A percentile compares a stretch with the other conserved stretches of the same genome.
Evolutionary conservation across 2,888 invertebrate species (phyloP).

Genomic region (Bellardia bayeri): DNA sequence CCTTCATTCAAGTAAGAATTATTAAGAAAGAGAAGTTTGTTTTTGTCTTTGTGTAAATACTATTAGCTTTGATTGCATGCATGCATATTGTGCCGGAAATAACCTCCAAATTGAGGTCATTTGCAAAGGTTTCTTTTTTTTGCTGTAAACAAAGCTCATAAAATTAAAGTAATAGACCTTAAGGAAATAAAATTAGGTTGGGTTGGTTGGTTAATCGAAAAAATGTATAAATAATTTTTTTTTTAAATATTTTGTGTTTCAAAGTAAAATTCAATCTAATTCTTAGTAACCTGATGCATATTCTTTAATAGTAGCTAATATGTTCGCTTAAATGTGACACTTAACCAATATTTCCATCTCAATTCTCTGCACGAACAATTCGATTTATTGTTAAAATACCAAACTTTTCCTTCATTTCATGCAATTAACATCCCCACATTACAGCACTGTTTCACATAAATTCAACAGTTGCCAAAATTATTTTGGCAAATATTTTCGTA

Average conservation of each 20-base stretch:
- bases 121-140: not conserved
- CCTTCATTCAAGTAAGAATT: constrained; percentile 44
- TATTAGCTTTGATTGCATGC: constrained; percentile 54
- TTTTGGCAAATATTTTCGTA: constrained; percentile 37
- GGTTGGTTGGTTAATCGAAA: too few species aligned
- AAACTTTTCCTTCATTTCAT: not conserved
- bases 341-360: too few species aligned
- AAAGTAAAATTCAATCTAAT: too few species aligned
- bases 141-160: not conserved
- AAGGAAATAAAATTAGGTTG: not conserved
- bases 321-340: too few species aligned
- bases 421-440: not conserved
- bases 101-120: constrained; percentile 41
- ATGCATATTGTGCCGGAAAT: constrained; percentile 30
- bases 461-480: constrained; percentile 17
- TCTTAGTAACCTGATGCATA: too few species aligned
- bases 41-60: constrained; percentile 36
- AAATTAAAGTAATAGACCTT: not conserved
- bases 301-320: too few species aligned
- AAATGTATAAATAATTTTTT: too few species aligned
- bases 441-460: not conserved
- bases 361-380: too few species aligned
- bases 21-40: not conserved
- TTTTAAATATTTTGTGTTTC: too few species aligned
- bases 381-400: not conserved